Conservation (phyloP, 2,888 invertebrate genomes). For the Spilosoma lubricipeda region DNA sequence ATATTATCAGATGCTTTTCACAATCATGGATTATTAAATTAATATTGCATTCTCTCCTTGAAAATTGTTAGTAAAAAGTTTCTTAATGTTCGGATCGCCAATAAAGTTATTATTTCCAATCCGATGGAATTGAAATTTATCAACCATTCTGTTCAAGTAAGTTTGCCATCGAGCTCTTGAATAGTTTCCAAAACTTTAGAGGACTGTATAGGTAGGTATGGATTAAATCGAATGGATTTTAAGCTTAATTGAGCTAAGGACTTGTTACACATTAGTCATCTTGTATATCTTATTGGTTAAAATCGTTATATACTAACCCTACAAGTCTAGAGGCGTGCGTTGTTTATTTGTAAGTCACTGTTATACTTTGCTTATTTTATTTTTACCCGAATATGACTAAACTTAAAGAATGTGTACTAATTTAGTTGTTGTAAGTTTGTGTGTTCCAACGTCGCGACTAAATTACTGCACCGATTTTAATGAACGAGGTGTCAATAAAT, state of each 20-base stretch:
- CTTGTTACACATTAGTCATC: not conserved
- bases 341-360: too few relatives aligned
- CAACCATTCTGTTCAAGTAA: not conserved
- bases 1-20: too few relatives aligned
- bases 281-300: not conserved
- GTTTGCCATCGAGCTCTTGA: not conserved
- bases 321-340: too few relatives aligned
- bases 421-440: too few relatives aligned
- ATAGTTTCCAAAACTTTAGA: conserved; percentile 5
- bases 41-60: not conserved
- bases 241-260: not conserved
- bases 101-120: conserved; percentile 8
- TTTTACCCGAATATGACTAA: too few relatives aligned
- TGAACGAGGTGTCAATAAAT: too few relatives aligned
- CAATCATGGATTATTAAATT: not conserved
- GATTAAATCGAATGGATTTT: not conserved
- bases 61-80: not conserved
- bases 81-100: not conserved
- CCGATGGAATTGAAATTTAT: conserved; percentile 8
- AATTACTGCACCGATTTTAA: too few relatives aligned
- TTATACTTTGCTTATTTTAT: too few relatives aligned
- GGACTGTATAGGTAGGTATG: not conserved
- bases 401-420: too few relatives aligned
- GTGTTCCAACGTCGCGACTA: too few relatives aligned
- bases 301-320: too few relatives aligned